These are phyloP conservation scores for Tinea pellionella DNA, from an alignment of 2,888 invertebrate genomes.

Conservation along the genomic window DNA sequence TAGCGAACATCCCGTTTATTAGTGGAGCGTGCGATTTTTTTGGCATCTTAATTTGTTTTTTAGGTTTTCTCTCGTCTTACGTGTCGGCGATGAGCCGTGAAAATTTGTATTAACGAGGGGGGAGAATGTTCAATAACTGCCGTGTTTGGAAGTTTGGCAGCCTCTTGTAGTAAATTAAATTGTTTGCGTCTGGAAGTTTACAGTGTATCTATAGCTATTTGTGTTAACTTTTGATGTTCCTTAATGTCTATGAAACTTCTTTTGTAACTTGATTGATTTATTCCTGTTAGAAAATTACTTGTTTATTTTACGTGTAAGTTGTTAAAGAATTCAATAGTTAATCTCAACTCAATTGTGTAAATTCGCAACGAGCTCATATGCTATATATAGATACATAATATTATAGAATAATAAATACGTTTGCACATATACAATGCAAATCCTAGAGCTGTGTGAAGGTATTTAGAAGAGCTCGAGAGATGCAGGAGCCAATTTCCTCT, in stretches of 20 bases:
- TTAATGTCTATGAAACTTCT: slow-evolving; percentile 3
- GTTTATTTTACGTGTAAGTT: background rate
- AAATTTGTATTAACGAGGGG: slow-evolving; percentile 48
- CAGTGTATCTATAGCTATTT: background rate
- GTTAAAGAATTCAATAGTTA: background rate
- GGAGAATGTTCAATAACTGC: slow-evolving; percentile 47
- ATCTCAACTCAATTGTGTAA: background rate
- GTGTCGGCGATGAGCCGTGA: slow-evolving; percentile 31
- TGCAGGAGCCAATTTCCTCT: slow-evolving; percentile 30
- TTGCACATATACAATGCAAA: background rate
- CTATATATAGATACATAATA: background rate
- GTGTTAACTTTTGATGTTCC: slow-evolving; percentile 2
- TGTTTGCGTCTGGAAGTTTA: slow-evolving; percentile 31
- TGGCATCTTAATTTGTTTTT: slow-evolving; percentile 22
- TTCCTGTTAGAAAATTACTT: background rate
- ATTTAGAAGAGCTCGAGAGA: slow-evolving; percentile 6
- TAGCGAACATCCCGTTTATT: slow-evolving; percentile 51
- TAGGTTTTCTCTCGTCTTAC: slow-evolving; percentile 16
- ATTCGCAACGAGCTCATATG: background rate
- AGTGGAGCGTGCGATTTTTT: slow-evolving; percentile 36
- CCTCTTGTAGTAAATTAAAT: slow-evolving; percentile 53
- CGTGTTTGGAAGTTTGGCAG: slow-evolving; percentile 21
- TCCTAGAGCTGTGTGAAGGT: slow-evolving; percentile 3
- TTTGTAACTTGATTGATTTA: background rate
- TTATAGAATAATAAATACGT: background rate